Conservation (phyloP, 2,113 vertebrate genomes). For the cattle (Bos taurus) region DNA sequence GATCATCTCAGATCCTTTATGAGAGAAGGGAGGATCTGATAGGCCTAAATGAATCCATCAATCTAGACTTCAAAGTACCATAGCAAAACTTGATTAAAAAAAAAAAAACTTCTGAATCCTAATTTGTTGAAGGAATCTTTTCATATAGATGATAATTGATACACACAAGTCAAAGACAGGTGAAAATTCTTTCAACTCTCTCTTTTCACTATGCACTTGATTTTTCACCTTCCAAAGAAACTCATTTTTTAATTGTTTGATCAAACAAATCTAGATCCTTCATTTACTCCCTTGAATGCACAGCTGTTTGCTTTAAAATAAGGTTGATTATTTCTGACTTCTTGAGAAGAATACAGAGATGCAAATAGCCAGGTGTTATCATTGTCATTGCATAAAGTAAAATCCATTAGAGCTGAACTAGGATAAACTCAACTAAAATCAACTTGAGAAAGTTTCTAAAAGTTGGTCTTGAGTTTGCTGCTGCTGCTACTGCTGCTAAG, state of each 20-base stretch:
- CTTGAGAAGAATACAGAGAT: neutral
- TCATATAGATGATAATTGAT: neutral
- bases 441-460: neutral
- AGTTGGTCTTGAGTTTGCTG: neutral
- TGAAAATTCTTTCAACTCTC: neutral
- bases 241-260: constrained; percentile 26
- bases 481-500: too few species aligned
- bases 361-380: constrained; percentile 41
- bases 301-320: constrained; percentile 42
- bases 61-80: neutral
- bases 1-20: neutral
- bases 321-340: constrained; percentile 38
- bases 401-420: neutral
- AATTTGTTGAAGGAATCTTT: constrained; percentile 26
- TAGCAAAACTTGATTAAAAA: neutral
- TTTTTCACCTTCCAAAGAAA: constrained; percentile 47
- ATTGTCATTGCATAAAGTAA: neutral
- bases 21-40: neutral
- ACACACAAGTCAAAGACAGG: neutral
- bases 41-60: neutral
- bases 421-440: neutral
- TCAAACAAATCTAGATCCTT: constrained; percentile 42
- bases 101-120: neutral
- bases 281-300: neutral
- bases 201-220: neutral